These are phyloP conservation scores for Papilio machaon DNA, from an alignment of 1,140 invertebrate genomes.

Conservation along the genomic window DNA sequence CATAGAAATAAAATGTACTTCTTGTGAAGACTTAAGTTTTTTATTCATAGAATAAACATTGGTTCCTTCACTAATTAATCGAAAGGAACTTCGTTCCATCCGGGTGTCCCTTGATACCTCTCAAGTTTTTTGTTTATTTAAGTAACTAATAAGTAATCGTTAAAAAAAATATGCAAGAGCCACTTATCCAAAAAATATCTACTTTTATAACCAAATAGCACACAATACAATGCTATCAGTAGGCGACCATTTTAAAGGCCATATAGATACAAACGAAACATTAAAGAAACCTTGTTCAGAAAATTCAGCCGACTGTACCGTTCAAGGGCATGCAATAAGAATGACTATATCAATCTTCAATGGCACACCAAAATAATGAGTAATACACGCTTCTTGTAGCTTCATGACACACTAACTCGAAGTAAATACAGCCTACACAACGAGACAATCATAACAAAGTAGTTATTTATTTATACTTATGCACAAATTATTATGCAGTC, in stretches of 20 bases:
- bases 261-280: conserved; percentile 40
- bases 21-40: too few relatives aligned
- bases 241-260: conserved; percentile 43
- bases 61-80: too few relatives aligned
- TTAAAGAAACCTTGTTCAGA: conserved; percentile 45
- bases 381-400: conserved; percentile 40
- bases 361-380: conserved; percentile 42
- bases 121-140: not conserved
- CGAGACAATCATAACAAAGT: conserved; percentile 24
- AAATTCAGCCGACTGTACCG: conserved; percentile 46
- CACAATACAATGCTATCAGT: conserved; percentile 44
- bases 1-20: too few relatives aligned
- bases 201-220: conserved; percentile 17
- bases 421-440: not conserved
- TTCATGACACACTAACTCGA: conserved; percentile 10
- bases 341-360: conserved; percentile 41
- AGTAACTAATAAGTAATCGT: not conserved
- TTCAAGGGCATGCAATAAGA: conserved; percentile 42
- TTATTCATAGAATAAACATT: too few relatives aligned
- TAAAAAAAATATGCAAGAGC: not conserved
- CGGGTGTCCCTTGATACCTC: too few relatives aligned
- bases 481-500: conserved; percentile 8
- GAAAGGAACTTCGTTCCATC: too few relatives aligned
- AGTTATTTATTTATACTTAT: conserved; percentile 3
- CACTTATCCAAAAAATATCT: conserved; percentile 10